These are phyloP conservation scores for Montifringilla adamsi DNA, from an alignment of 2,113 vertebrate genomes.

Conservation along the genomic window DNA sequence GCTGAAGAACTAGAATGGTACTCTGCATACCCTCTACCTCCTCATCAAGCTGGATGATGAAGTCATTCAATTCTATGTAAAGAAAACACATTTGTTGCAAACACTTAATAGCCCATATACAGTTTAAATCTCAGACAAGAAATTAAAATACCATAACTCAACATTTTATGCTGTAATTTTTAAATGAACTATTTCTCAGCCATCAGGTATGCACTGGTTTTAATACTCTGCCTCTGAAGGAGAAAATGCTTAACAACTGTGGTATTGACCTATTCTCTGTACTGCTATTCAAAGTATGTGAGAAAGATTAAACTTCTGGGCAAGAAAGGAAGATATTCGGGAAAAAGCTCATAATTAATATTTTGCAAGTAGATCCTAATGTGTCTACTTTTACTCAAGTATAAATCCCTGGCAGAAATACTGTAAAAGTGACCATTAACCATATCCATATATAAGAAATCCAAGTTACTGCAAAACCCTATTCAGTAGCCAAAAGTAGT, in stretches of 20 bases:
- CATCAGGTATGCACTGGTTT: neutral
- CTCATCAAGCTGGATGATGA: conserved; percentile 99
- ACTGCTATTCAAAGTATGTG: neutral
- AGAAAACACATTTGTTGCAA: conserved; percentile 60
- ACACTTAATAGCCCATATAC: conserved; percentile 57
- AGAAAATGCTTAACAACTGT: neutral
- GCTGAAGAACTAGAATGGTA: conserved; percentile 97
- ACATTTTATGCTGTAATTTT: neutral
- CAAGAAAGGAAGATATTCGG: neutral
- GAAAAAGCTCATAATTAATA: neutral
- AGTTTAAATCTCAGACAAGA: neutral
- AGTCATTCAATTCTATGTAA: conserved; percentile 93
- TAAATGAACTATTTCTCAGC: neutral
- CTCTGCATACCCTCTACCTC: conserved; percentile 99
- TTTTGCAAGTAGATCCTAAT: neutral
- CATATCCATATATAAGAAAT: fast-evolving
- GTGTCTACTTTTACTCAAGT: neutral
- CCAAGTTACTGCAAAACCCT: neutral
- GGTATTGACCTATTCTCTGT: neutral
- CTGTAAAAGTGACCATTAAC: neutral
- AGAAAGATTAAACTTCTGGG: neutral
- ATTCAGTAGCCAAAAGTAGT: neutral
- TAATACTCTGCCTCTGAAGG: conserved; percentile 26
- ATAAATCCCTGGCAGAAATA: neutral
- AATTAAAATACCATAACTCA: neutral